These are phyloP conservation scores for Ormyrus labotus DNA, from an alignment of 2,888 invertebrate genomes.

Conservation along the genomic window DNA sequence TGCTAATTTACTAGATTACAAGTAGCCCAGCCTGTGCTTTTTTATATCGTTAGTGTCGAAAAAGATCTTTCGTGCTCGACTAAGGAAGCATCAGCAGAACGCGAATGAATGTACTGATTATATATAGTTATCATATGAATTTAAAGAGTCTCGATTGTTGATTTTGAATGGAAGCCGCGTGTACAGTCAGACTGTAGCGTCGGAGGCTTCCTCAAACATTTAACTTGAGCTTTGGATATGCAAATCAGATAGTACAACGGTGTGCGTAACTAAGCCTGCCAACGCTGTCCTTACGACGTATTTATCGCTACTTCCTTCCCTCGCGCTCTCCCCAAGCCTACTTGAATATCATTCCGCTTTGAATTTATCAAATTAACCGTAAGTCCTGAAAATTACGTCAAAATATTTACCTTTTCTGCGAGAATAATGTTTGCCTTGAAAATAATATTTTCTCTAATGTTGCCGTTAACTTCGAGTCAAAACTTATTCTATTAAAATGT, in stretches of 20 bases:
- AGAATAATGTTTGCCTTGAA: too few relatives aligned
- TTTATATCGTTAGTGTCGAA: too few relatives aligned
- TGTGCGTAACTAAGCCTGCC: slow-evolving; percentile 68
- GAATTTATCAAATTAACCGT: slow-evolving; percentile 69
- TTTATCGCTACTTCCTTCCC: slow-evolving; percentile 73
- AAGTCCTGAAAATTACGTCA: too few relatives aligned
- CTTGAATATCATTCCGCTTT: slow-evolving; percentile 67
- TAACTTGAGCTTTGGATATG: slow-evolving; percentile 71
- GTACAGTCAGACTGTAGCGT: background rate
- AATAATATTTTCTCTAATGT: too few relatives aligned
- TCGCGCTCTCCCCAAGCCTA: slow-evolving; percentile 61
- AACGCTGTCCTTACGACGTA: slow-evolving; percentile 70
- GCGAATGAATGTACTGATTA: too few relatives aligned
- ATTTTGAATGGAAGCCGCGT: slow-evolving; percentile 27
- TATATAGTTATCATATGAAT: background rate
- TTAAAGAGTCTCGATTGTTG: slow-evolving; percentile 23
- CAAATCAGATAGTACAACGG: slow-evolving; percentile 66
- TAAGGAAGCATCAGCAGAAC: too few relatives aligned
- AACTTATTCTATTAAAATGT: too few relatives aligned
- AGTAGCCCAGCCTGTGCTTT: too few relatives aligned
- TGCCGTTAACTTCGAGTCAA: too few relatives aligned
- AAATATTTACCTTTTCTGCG: too few relatives aligned
- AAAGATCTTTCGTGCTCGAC: too few relatives aligned
- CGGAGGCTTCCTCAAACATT: slow-evolving; percentile 57
- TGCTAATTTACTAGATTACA: slow-evolving; percentile 21